Base-by-base conservation (phyloP, 2,113 vertebrate genomes). In the Madoqua kirkii region DNA sequence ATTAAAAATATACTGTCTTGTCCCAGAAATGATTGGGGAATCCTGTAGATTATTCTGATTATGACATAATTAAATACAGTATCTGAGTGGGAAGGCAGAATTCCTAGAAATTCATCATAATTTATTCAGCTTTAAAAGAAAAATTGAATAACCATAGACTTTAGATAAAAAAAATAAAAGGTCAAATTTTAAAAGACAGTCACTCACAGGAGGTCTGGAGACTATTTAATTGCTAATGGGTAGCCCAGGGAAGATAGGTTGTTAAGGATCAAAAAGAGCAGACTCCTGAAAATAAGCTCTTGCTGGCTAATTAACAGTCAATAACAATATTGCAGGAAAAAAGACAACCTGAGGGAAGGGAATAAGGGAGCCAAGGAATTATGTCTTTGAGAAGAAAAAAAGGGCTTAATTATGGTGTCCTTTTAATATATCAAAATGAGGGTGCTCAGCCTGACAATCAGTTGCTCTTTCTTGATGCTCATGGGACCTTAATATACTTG, bases 251-350 rank as follows among this genome's bases (percentile, higher is more conserved):
- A 97, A 97, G 82, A 78, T 48, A 76, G 19, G 43, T 33, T 93
- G 31, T 93, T 62, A 91, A 96, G 55, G 55, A 94, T 91, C 64
- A 91, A 83, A 96, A 88, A 78, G 33, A 95, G 62, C 64, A 93
- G 76, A 31, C n/a, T 89, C 48, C 87, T 91, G 36, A 95, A 98
- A 94, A 96, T 36, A 87, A 82, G n/a, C 55, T 55, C 11, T 87
- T 43, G 19, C 23, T 2, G 13, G 36, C 55, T 93, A 97, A 97
- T 91, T 97, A 95, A 76, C 48, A 96, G 81, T 96, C 93, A 95
- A 54, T 83, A 94, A 71, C 48, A 92, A 88, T 96, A 86, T 88
- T 62, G 25, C 55, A 54, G 43, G 57, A 85, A 52, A n/a, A 96
- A 93, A 81, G 83, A 36, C 29, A 92, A 29, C 29, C 50, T 81